Conservation (phyloP, 92 coral and sea anemone genomes). For the Siderastrea radians region DNA sequence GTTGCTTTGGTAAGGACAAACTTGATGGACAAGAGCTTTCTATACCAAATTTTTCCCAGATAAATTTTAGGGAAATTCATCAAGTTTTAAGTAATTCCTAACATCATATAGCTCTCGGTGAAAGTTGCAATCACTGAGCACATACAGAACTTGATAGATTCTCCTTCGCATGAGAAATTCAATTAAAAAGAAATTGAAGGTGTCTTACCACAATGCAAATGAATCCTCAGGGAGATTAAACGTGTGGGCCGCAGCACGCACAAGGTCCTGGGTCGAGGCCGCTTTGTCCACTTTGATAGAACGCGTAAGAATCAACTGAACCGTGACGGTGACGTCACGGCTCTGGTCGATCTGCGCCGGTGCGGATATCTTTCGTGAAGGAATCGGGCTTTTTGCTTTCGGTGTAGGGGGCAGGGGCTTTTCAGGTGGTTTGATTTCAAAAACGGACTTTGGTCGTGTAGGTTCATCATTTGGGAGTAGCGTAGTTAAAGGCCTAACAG, state of each 20-base stretch:
- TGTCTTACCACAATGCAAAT: constrained; percentile 73
- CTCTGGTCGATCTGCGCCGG: background rate
- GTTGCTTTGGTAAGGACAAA: no score
- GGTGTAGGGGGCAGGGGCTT: constrained; percentile 88
- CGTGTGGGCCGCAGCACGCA: constrained; percentile 79
- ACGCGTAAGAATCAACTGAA: constrained; percentile 81
- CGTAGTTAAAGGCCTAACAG: constrained; percentile 39
- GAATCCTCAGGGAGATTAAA: constrained; percentile 70
- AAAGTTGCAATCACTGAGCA: no score
- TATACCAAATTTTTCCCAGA: no score
- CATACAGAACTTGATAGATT: no score
- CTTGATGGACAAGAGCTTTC: no score
- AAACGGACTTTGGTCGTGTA: no score
- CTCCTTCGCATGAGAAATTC: no score
- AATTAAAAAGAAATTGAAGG: background rate
- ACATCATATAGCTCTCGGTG: no score
- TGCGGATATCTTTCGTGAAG: background rate
- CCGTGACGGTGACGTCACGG: constrained; percentile 61
- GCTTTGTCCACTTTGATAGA: constrained; percentile 73
- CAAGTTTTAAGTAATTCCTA: no score
- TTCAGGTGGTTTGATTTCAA: constrained; percentile 70
- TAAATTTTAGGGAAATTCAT: no score
- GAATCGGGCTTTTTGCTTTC: constrained; percentile 47
- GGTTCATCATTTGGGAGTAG: constrained; percentile 5
- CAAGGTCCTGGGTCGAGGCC: constrained; percentile 66